Conservation (phyloP, 2,797 vertebrate species). For the Zonotrichia albicollis region DNA sequence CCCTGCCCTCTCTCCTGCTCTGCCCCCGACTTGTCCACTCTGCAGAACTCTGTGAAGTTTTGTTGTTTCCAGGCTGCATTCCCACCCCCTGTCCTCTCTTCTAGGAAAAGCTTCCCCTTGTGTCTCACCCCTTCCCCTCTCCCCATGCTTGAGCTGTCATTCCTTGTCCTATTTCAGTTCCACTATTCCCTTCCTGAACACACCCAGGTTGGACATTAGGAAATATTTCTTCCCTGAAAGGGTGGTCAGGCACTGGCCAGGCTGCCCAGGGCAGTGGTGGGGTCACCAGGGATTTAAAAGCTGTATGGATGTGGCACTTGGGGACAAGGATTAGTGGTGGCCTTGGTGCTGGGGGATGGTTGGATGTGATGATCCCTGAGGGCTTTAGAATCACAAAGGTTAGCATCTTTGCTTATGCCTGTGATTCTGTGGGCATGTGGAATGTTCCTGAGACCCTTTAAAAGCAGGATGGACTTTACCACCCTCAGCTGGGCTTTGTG, state of each 20-base stretch:
- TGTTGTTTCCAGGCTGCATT: too few species aligned
- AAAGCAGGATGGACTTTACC: neutral
- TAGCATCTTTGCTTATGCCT: neutral
- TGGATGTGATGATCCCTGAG: neutral
- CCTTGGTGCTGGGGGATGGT: neutral
- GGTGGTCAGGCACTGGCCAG: neutral
- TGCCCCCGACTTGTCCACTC: neutral
- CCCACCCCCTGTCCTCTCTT: neutral
- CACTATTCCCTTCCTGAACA: neutral
- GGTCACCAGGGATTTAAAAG: neutral
- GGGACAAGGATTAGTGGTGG: neutral
- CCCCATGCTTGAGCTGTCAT: fast-evolving
- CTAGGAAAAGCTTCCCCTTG: neutral
- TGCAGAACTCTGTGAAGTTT: neutral
- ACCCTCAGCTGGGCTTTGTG: too few species aligned
- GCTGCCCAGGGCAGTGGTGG: neutral
- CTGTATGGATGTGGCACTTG: neutral
- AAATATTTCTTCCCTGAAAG: neutral
- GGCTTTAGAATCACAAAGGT: neutral
- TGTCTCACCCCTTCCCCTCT: neutral
- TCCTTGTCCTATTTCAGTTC: neutral
- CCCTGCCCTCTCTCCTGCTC: neutral
- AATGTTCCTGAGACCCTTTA: fast-evolving
- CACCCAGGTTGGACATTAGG: fast-evolving
- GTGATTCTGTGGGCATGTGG: fast-evolving